A percentile compares a stretch with the other conserved stretches of the same genome.
Conservation (phyloP, 1,140 invertebrate genomes). For the Spodoptera litura region DNA sequence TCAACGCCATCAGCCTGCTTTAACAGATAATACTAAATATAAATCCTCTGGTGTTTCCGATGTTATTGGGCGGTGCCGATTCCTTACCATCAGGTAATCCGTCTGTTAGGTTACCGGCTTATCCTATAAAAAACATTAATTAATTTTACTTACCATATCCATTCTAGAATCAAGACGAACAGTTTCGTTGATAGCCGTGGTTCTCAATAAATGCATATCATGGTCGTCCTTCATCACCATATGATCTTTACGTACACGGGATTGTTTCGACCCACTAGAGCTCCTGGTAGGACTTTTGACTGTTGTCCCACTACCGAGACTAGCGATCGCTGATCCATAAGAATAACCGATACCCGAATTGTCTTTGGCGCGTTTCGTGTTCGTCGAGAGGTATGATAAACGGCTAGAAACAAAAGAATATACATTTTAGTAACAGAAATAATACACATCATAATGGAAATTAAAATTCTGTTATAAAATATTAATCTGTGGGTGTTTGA, state of each 20-base stretch:
- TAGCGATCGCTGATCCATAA: conserved; percentile 72
- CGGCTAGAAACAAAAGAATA: conserved; percentile 65
- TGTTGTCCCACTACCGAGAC: conserved; percentile 54
- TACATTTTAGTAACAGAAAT: neutral
- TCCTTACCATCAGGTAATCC: too few species aligned
- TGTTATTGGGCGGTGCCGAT: too few species aligned
- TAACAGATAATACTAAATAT: too few species aligned
- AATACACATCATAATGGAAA: too few species aligned
- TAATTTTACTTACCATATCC: conserved; percentile 66
- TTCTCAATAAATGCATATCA: conserved; percentile 73
- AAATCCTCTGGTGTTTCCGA: too few species aligned
- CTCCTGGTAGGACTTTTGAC: conserved; percentile 51
- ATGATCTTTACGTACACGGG: conserved; percentile 68
- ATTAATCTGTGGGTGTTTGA: too few species aligned
- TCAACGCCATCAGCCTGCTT: neutral
- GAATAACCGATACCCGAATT: conserved; percentile 79
- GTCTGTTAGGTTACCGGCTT: too few species aligned
- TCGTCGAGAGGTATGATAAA: conserved; percentile 67
- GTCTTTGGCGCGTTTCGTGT: conserved; percentile 78
- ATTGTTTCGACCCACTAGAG: conserved; percentile 55
- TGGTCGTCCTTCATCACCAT: conserved; percentile 72
- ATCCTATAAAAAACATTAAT: too few species aligned
- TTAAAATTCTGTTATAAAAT: too few species aligned
- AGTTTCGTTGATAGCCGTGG: conserved; percentile 76
- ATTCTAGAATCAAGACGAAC: conserved; percentile 60